Evolutionary conservation across 2,888 invertebrate genomes (phyloP).

Genomic region (Drosophila stalkeri): DNA sequence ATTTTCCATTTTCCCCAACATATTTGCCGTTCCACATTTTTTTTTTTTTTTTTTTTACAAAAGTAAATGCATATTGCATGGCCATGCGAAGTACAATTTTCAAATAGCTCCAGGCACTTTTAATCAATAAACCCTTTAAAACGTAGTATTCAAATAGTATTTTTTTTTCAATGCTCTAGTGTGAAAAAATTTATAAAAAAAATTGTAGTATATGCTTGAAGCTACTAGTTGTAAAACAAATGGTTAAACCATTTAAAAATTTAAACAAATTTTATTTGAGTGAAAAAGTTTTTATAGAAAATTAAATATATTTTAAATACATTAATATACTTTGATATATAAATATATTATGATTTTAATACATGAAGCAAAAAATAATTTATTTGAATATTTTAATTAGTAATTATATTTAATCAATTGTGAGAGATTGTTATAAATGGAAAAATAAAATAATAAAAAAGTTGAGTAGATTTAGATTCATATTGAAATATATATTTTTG

Average conservation of each 20-base stretch:
- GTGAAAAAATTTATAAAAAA: neutral
- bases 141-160: neutral
- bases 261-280: neutral
- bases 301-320: neutral
- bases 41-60: neutral
- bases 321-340: too few species aligned
- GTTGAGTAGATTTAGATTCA: too few species aligned
- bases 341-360: neutral
- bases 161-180: neutral
- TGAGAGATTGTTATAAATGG: neutral
- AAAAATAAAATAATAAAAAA: neutral
- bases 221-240: neutral
- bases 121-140: constrained; percentile 36
- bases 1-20: constrained; percentile 4
- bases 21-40: too few species aligned
- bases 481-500: too few species aligned
- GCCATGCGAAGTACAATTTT: constrained; percentile 22
- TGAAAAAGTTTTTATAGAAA: neutral
- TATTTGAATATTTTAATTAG: neutral
- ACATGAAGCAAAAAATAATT: neutral
- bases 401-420: neutral
- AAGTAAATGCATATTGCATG: constrained; percentile 32
- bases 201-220: neutral
- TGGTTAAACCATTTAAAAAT: neutral
- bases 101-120: constrained; percentile 22